Evolutionary conservation across 2,888 invertebrate genomes (phyloP).

Genomic region (Lottia scabra): DNA sequence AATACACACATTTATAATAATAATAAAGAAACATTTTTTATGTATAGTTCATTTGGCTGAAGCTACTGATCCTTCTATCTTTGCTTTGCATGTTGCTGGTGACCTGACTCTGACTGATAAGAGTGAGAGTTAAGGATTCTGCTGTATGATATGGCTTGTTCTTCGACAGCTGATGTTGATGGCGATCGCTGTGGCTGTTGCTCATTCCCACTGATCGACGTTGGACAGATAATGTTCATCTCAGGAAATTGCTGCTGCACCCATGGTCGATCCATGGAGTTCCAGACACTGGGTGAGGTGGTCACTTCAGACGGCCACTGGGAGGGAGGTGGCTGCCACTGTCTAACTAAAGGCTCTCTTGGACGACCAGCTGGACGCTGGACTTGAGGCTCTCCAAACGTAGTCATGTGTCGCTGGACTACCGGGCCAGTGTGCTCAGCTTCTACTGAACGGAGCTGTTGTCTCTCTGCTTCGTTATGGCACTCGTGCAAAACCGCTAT

Average conservation of each 20-base stretch:
- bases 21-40: too few species aligned
- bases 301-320: conserved; percentile 22
- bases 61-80: too few species aligned
- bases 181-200: too few species aligned
- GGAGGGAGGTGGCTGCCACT: conserved; percentile 24
- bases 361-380: conserved; percentile 21
- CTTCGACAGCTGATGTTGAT: too few species aligned
- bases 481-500: conserved; percentile 25
- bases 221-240: conserved; percentile 17
- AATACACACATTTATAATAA: too few species aligned
- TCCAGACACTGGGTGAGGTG: conserved; percentile 18
- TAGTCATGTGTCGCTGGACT: conserved; percentile 13
- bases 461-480: conserved; percentile 22
- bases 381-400: conserved; percentile 15
- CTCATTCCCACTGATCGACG: conserved; percentile 9
- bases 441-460: conserved; percentile 19
- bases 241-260: conserved; percentile 22
- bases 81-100: too few species aligned
- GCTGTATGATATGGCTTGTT: too few species aligned
- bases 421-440: conserved; percentile 14
- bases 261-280: conserved; percentile 24
- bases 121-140: too few species aligned
- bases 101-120: too few species aligned
- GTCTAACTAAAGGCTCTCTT: conserved; percentile 8
- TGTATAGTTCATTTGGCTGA: too few species aligned